Conservation (phyloP, 2,113 vertebrate genomes). For the Hiodon tergisus region DNA sequence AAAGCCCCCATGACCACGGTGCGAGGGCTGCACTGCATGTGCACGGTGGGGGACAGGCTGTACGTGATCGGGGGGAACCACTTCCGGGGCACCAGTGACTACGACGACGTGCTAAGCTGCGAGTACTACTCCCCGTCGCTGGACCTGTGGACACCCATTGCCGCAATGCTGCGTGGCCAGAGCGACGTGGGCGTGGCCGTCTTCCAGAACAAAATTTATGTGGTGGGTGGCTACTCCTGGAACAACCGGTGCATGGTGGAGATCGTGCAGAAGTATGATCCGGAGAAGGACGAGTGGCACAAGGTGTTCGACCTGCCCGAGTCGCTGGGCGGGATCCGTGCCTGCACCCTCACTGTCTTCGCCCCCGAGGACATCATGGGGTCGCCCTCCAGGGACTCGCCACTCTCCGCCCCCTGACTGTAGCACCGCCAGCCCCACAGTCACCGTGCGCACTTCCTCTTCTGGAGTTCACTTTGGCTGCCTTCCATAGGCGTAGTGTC, state of each 20-base stretch:
- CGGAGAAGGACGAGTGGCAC: constrained; percentile 97
- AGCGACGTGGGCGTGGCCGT: constrained; percentile 97
- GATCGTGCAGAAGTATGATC: constrained; percentile 98
- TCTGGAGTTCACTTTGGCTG: constrained; percentile 57
- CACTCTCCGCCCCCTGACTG: constrained; percentile 88
- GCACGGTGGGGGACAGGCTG: constrained; percentile 92
- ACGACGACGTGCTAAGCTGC: constrained; percentile 96
- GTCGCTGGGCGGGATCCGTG: constrained; percentile 94
- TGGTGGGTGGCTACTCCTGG: constrained; percentile 98
- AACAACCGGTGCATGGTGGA: constrained; percentile 99
- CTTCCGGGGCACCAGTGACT: constrained; percentile 96
- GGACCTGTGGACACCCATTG: constrained; percentile 96
- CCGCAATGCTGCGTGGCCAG: constrained; percentile 94
- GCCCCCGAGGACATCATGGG: constrained; percentile 87
- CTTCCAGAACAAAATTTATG: constrained; percentile 96
- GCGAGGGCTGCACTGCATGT: constrained; percentile 98
- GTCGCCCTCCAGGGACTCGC: constrained; percentile 90
- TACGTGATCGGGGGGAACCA: constrained; percentile 99
- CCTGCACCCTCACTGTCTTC: constrained; percentile 96
- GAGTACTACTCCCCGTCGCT: constrained; percentile 94
- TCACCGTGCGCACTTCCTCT: constrained; percentile 66
- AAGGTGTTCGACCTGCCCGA: constrained; percentile 98
- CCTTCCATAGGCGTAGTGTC: constrained; percentile 31
- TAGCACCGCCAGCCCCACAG: constrained; percentile 44
- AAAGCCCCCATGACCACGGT: constrained; percentile 97